These are phyloP conservation scores for Oasisia sp. DNA, from an alignment of 2,888 invertebrate species.

Conservation along the genomic window DNA sequence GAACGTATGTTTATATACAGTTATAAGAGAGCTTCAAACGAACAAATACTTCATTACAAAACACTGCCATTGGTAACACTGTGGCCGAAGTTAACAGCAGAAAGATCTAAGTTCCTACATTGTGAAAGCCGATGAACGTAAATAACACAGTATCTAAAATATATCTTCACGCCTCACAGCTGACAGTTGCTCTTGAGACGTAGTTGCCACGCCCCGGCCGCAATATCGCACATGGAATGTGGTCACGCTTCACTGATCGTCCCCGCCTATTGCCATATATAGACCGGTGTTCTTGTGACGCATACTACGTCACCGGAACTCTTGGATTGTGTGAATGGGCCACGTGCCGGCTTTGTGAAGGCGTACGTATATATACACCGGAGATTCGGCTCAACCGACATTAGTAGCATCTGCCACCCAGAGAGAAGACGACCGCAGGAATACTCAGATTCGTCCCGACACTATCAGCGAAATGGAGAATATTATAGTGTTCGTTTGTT, in stretches of 20 bases:
- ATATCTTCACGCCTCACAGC: too few species aligned
- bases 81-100: too few species aligned
- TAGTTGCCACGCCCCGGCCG: too few species aligned
- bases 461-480: not conserved
- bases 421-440: not conserved
- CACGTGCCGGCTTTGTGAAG: not conserved
- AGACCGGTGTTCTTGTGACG: not conserved
- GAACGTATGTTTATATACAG: too few species aligned
- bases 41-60: too few species aligned
- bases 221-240: not conserved
- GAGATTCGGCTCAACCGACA: not conserved
- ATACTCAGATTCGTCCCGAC: not conserved
- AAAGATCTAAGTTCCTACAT: too few species aligned
- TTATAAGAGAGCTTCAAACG: too few species aligned
- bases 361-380: not conserved
- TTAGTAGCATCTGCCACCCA: not conserved
- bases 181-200: too few species aligned
- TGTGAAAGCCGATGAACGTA: too few species aligned
- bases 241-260: not conserved
- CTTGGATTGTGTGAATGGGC: not conserved
- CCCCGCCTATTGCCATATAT: not conserved
- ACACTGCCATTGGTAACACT: too few species aligned
- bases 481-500: not conserved
- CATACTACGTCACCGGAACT: not conserved
- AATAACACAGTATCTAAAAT: too few species aligned